Conservation (phyloP, 2,113 vertebrate species). For the Gallinago paraguaiae region DNA sequence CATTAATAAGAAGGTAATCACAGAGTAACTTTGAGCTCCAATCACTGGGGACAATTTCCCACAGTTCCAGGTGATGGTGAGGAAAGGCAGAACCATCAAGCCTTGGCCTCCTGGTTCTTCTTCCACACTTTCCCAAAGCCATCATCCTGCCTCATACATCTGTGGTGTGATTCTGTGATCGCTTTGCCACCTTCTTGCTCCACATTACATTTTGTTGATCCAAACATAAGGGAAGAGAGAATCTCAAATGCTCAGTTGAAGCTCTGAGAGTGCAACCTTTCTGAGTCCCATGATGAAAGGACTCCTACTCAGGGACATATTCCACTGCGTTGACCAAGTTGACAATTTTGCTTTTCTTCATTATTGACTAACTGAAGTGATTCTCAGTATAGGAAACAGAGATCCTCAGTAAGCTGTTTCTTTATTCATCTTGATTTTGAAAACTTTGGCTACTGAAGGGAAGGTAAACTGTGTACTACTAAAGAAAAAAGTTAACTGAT, state of each 20-base stretch:
- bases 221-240: not conserved
- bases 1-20: not conserved
- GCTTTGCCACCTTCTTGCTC: not conserved
- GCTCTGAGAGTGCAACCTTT: not conserved
- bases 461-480: not conserved
- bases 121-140: not conserved
- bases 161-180: not conserved
- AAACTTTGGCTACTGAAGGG: not conserved
- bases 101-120: not conserved
- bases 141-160: not conserved
- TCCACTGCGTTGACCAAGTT: not conserved
- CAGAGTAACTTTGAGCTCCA: not conserved
- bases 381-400: not conserved
- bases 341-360: not conserved
- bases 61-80: not conserved
- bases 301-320: not conserved
- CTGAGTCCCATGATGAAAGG: not conserved
- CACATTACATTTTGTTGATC: not conserved
- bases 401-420: not conserved
- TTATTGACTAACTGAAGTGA: rapidly evolving
- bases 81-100: not conserved
- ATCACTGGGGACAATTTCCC: not conserved
- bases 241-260: not conserved
- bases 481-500: not conserved
- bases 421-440: not conserved